Percentiles rank a stretch among this genome's conserved stretches.
These are phyloP conservation scores for Poecile atricapillus DNA, from an alignment of 2,113 vertebrate genomes.

Conservation along the genomic window DNA sequence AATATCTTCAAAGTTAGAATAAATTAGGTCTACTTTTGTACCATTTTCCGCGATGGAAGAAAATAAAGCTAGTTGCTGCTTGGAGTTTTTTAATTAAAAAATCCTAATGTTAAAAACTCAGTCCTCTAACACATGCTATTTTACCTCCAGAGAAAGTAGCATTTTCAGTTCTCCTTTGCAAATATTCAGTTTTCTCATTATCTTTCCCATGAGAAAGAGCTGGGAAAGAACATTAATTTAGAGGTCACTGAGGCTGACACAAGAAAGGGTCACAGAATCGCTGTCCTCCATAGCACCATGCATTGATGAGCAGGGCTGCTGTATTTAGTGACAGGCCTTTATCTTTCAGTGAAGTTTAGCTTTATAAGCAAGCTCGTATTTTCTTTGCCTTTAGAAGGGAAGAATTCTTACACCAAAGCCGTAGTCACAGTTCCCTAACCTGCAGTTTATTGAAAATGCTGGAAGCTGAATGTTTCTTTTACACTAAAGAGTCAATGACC, in stretches of 20 bases:
- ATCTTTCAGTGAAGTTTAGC: neutral
- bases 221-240: neutral
- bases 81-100: rapidly evolving
- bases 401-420: neutral
- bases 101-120: neutral
- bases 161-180: neutral
- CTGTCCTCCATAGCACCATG: neutral
- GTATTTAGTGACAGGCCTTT: neutral
- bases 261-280: neutral
- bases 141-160: neutral
- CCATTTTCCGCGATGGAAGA: neutral
- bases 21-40: neutral
- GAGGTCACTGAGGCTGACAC: neutral
- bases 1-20: neutral
- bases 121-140: neutral
- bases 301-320: neutral
- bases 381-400: neutral
- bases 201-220: neutral
- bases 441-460: neutral
- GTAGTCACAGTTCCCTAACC: neutral
- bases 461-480: neutral
- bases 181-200: neutral
- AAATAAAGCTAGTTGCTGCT: neutral
- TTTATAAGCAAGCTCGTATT: neutral
- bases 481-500: neutral